Evolutionary conservation across 2,888 invertebrate species (phyloP).

Genomic region (Athrips mouffetella): DNA sequence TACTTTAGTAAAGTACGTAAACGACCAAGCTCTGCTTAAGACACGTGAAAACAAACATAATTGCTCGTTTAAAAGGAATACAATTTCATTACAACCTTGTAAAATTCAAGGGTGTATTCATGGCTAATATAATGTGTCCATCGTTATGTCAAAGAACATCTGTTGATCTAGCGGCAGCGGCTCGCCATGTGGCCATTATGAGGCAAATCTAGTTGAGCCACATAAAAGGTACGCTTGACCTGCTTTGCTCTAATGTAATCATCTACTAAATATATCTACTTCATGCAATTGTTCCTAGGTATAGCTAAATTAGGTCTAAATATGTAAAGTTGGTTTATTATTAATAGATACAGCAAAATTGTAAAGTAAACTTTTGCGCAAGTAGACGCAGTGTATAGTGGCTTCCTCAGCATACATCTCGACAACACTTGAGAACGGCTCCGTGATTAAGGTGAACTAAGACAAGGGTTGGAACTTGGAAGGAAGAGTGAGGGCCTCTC

Average conservation of each 20-base stretch:
- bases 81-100: too few relatives aligned
- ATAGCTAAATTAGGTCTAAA: neutral
- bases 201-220: constrained; percentile 14
- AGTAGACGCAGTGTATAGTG: constrained; percentile 12
- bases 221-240: constrained; percentile 28
- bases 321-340: constrained; percentile 9
- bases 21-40: too few relatives aligned
- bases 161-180: constrained; percentile 25
- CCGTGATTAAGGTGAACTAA: constrained; percentile 30
- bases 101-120: neutral
- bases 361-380: constrained; percentile 2
- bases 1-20: too few relatives aligned
- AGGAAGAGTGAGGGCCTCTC: constrained; percentile 39
- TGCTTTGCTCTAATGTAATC: constrained; percentile 21
- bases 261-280: neutral
- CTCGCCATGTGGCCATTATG: constrained; percentile 24
- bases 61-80: too few relatives aligned
- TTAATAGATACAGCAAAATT: constrained; percentile 17
- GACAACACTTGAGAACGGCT: constrained; percentile 25
- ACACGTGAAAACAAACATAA: too few relatives aligned
- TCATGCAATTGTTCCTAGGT: neutral
- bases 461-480: constrained; percentile 32
- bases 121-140: neutral
- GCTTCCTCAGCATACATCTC: constrained; percentile 11
- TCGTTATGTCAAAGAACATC: constrained; percentile 21